Evolutionary conservation across 1,140 invertebrate species (phyloP), one percentile per base, ranked within the genome.

Genomic region (Solenopsis invicta): DNA sequence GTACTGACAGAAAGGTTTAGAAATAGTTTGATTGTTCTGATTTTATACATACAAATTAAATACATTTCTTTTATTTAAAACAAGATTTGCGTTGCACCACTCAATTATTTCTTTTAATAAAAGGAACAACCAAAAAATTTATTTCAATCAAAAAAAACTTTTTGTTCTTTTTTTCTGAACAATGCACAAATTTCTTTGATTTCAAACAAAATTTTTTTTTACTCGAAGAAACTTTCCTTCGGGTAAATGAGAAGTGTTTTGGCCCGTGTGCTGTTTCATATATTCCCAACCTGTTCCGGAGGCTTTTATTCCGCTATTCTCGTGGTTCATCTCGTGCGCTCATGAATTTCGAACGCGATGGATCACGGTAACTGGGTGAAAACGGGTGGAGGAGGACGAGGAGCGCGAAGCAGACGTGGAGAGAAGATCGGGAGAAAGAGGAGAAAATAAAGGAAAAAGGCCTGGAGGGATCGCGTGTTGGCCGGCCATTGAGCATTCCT

Each of bases 401-500:
- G n/a, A 41, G 71, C 9, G 29, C 8, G 37, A 62, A 34, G 50
- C 10, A 56, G 76, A 81, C 66, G 75, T 16, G 62, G 71, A 67
- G 69, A 41, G 52, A 64, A 67, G 69, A 56, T 34, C 12, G 54
- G 10, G 37, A 64, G 64, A 48, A 64, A 71, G 21, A 21, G 71
- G 74, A 29, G 61, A 78, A 48, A 41, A 62, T 52, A 66, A 85
- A 21, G 45, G 71, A 74, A 89, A 71, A 90, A 74, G 10, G 59
- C 2, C 52, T 12, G 85, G 59, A 71, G 72, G 78, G 71, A 89
- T 90, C 81, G 85, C 86, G 77, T 87, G 75, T 71, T 90, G 21
- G 37, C 50, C 71, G 66, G 48, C 66, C 85, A 86, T 86, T 87
- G 85, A 86, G 54, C 78, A 61, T 82, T 76, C 62, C 86, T 80